Base-by-base conservation (phyloP, 2,113 vertebrate species). In the Callopanchax toddi region DNA sequence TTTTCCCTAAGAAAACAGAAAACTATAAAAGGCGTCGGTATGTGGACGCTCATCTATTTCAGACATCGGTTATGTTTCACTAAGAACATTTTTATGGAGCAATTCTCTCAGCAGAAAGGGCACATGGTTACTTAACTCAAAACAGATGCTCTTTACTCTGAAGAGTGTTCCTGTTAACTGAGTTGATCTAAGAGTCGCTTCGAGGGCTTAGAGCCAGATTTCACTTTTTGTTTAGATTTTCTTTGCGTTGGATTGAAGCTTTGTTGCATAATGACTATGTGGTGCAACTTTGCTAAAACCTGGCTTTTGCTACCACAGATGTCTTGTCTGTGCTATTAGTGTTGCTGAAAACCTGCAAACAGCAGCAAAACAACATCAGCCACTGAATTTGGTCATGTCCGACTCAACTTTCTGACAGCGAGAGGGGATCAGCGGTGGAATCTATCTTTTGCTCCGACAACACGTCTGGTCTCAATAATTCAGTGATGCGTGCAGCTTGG, bases 391-490 rank as follows among this genome's bases (percentile, higher is more conserved):
- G 77, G 66, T 78, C 23, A 2, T 82, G 78, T 85, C 75, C 82
- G 68, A 81, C 78, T 76, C 65, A 85, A 85, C 81, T 84, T 81
- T 81, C 59, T 85, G 81, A 85, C 84, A 82, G 80, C 76, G 46
- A 74, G 78, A 69, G 75, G 66, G 71, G 75, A 86, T 87, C 88
- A 70, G 68, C 76, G 39, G 42, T 70, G 66, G 76, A 80, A 88
- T 81, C 74, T 75, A 74, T 84, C 71, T 84, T 61, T 56, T 78
- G 71, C 79, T 76, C 56, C 65, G 52, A 80, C 81, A 85, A 6
- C 77, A 82, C 59, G 42, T 83, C 71, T 53, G 67, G 65, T 56
- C 85, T 90, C 76, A 88, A 87, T 88, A 86, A 90, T 86, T 88
- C 74, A 89, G 66, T 11, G 34, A 71, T 67, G 67, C 58, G 17